These are phyloP conservation scores for Aporophyla lueneburgensis DNA, from an alignment of 2,888 invertebrate genomes.

Conservation along the genomic window DNA sequence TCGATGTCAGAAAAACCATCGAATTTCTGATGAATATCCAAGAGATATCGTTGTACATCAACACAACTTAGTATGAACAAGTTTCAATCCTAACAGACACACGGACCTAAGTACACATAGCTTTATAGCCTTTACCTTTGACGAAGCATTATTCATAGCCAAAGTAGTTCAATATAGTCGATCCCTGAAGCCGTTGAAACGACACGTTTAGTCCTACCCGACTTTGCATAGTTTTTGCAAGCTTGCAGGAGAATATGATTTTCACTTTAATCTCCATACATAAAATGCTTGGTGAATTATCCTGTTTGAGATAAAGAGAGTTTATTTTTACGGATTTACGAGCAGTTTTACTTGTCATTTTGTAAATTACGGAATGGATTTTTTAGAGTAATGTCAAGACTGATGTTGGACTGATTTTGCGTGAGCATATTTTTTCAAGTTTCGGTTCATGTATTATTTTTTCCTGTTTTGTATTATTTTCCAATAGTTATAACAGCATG, in stretches of 20 bases:
- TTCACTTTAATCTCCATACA: conserved; percentile 63
- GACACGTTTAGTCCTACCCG: conserved; percentile 42
- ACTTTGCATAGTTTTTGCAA: conserved; percentile 62
- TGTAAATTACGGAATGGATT: neutral
- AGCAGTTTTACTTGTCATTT: conserved; percentile 1
- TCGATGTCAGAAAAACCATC: neutral
- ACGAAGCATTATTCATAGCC: conserved; percentile 51
- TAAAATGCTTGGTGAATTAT: conserved; percentile 64
- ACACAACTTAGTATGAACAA: conserved; percentile 29
- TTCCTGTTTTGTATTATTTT: neutral
- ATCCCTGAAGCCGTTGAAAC: conserved; percentile 32
- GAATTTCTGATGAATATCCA: conserved; percentile 8
- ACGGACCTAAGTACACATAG: conserved; percentile 47
- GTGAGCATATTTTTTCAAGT: neutral
- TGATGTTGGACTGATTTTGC: too few relatives aligned
- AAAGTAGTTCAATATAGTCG: conserved; percentile 15
- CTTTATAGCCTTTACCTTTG: conserved; percentile 29
- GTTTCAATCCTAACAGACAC: conserved; percentile 12
- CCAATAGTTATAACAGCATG: neutral
- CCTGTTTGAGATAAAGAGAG: conserved; percentile 47
- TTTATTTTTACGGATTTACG: conserved; percentile 37
- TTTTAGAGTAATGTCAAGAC: neutral
- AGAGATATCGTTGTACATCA: neutral
- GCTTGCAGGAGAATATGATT: conserved; percentile 59
- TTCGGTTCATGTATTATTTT: neutral